Evolutionary conservation across 2,888 invertebrate species (phyloP).

Genomic region (Limnephilus lunatus): DNA sequence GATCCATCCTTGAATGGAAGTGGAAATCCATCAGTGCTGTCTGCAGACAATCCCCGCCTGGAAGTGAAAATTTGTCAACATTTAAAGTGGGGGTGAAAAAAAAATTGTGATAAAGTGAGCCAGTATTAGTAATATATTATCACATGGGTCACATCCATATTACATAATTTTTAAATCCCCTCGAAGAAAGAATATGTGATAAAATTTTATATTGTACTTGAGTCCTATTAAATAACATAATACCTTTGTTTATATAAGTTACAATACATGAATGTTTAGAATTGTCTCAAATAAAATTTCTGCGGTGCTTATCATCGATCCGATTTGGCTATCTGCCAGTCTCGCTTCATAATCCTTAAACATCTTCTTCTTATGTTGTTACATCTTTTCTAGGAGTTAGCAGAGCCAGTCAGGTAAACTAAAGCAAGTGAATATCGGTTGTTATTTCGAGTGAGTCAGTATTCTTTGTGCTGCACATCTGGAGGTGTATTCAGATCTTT

Average conservation of each 20-base stretch:
- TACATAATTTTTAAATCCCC: neutral
- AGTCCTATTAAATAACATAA: neutral
- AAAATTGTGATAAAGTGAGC: no score
- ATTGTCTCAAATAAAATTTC: neutral
- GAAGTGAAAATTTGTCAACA: no score
- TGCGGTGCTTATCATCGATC: neutral
- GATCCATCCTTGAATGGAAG: neutral
- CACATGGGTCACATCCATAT: neutral
- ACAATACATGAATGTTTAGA: neutral
- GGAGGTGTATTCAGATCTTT: constrained; percentile 10
- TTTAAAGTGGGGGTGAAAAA: no score
- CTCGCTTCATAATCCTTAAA: neutral
- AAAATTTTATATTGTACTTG: neutral
- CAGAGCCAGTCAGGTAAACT: constrained; percentile 18
- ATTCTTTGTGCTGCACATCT: constrained; percentile 20
- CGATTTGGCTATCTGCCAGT: neutral
- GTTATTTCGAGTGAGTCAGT: neutral
- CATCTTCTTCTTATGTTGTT: neutral
- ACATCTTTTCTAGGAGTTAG: constrained; percentile 20
- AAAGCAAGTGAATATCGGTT: constrained; percentile 6
- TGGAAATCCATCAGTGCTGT: no score
- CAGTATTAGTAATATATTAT: no score
- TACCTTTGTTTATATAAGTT: no score
- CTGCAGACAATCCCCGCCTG: no score
- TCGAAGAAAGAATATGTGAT: neutral